These are phyloP conservation scores for Bradysia coprophila DNA, from an alignment of 1,140 invertebrate genomes.

Conservation along the genomic window DNA sequence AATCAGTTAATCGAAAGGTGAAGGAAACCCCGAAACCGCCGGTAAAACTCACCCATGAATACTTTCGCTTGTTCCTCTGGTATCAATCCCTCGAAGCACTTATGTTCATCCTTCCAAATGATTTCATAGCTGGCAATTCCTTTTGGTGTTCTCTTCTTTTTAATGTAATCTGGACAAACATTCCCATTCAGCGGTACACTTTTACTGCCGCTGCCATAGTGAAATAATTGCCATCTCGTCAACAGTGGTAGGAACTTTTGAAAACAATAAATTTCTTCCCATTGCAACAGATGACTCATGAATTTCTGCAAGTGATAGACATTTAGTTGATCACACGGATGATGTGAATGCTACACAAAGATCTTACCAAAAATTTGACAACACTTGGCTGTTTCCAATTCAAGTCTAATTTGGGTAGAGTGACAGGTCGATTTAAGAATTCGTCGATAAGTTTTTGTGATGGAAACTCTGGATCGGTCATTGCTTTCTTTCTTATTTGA, in stretches of 20 bases:
- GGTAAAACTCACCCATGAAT: slow-evolving; percentile 6
- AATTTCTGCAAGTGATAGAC: slow-evolving; percentile 32
- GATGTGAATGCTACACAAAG: slow-evolving; percentile 4
- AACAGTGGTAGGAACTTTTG: slow-evolving; percentile 59
- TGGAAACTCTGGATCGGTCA: slow-evolving; percentile 44
- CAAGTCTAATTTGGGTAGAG: slow-evolving; percentile 28
- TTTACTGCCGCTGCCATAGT: slow-evolving; percentile 9
- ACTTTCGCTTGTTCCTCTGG: slow-evolving; percentile 30
- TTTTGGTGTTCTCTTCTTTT: slow-evolving; percentile 28
- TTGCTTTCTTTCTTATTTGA: slow-evolving; percentile 43
- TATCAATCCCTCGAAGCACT: slow-evolving; percentile 32
- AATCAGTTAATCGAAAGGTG: too few species aligned
- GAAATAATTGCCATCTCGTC: slow-evolving; percentile 46
- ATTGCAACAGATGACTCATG: slow-evolving; percentile 40
- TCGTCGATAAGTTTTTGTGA: slow-evolving; percentile 54
- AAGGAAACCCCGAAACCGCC: too few species aligned
- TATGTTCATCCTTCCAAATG: slow-evolving; percentile 38
- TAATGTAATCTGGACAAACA: slow-evolving; percentile 29
- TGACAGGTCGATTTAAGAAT: slow-evolving; percentile 37
- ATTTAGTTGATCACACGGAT: slow-evolving; percentile 5
- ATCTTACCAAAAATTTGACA: slow-evolving; percentile 44
- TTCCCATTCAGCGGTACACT: slow-evolving; percentile 9
- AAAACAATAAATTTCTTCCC: slow-evolving; percentile 56
- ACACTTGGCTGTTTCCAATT: slow-evolving; percentile 46
- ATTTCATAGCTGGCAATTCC: slow-evolving; percentile 48